phyloP scores from a whole-genome alignment of 2,113 vertebrate species.

The Coptodon bakossiorum region DNA sequence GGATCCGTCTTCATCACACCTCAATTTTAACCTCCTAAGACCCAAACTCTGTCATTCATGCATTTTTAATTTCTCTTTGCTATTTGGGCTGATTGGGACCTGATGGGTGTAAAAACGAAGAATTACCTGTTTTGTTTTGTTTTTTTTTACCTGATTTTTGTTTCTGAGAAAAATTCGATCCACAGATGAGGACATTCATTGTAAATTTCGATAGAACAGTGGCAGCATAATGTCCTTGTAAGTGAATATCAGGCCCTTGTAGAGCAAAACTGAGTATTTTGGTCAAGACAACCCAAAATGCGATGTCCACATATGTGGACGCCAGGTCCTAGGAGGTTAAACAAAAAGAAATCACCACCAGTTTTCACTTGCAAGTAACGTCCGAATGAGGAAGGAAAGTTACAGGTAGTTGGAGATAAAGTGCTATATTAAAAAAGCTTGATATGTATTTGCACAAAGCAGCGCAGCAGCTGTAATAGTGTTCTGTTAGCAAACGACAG shows the following conservation, averaged over 20 bases:
- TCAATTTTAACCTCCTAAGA: not conserved
- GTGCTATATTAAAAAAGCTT: not conserved
- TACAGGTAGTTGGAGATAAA: not conserved
- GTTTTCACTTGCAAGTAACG: not conserved
- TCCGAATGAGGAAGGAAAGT: rapidly evolving
- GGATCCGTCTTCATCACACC: not conserved
- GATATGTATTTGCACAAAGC: not conserved
- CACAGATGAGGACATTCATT: too few relatives aligned
- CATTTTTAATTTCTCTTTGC: too few relatives aligned
- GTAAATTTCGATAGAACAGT: too few relatives aligned
- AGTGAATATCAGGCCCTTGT: not conserved
- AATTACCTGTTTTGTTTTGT: too few relatives aligned
- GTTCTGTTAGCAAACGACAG: not conserved
- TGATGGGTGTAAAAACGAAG: too few relatives aligned
- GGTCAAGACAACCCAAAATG: not conserved
- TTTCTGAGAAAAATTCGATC: too few relatives aligned
- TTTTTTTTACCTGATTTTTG: too few relatives aligned
- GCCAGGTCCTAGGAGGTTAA: not conserved
- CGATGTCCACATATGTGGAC: not conserved
- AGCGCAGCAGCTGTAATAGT: not conserved
- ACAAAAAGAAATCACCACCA: not conserved
- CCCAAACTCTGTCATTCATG: too few relatives aligned
- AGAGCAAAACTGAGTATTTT: not conserved
- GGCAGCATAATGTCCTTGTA: rapidly evolving
- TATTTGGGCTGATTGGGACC: too few relatives aligned